A percentile compares a stretch with the other conserved stretches of the same genome.
These are phyloP conservation scores for Rhadinocentrus ornatus DNA, from an alignment of 2,797 vertebrate genomes.

Conservation along the genomic window DNA sequence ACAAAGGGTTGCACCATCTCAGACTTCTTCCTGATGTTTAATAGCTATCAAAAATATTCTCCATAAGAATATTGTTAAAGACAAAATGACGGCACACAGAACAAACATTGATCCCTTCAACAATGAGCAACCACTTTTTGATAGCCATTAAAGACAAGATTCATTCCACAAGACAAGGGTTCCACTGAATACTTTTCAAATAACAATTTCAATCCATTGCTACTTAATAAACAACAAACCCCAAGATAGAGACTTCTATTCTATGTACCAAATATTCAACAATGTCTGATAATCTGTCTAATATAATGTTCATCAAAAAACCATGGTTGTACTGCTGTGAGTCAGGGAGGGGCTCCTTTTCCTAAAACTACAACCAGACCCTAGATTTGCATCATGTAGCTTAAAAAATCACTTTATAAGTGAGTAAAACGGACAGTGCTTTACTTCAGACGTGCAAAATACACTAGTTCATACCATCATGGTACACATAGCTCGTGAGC, in stretches of 20 bases:
- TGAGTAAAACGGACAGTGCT: slow-evolving; percentile 50
- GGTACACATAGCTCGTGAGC: slow-evolving; percentile 41
- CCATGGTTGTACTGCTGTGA: slow-evolving; percentile 67
- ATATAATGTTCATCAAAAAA: slow-evolving; percentile 73
- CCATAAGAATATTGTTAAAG: slow-evolving; percentile 53
- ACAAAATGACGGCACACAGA: slow-evolving; percentile 58
- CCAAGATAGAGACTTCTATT: slow-evolving; percentile 81
- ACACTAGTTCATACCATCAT: slow-evolving; percentile 35
- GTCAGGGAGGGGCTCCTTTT: slow-evolving; percentile 16
- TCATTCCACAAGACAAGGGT: slow-evolving; percentile 77
- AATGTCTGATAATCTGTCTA: slow-evolving; percentile 76
- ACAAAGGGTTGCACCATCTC: slow-evolving; percentile 52
- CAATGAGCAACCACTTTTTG: slow-evolving; percentile 68
- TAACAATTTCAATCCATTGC: slow-evolving; percentile 75
- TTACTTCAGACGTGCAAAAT: slow-evolving; percentile 52
- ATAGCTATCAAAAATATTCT: slow-evolving; percentile 82
- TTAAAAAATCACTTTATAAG: slow-evolving; percentile 51
- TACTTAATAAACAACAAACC: slow-evolving; percentile 83
- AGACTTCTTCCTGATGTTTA: slow-evolving; percentile 72
- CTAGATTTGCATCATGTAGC: slow-evolving; percentile 50
- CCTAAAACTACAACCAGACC: slow-evolving; percentile 29
- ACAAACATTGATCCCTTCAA: slow-evolving; percentile 67
- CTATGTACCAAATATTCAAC: slow-evolving; percentile 84
- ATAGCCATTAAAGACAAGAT: slow-evolving; percentile 84
- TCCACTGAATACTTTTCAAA: slow-evolving; percentile 76